A percentile compares a stretch with the other conserved stretches of the same genome.
Conservation (phyloP, 2,797 vertebrate species). For the Parauchenoglanis punctatus region DNA sequence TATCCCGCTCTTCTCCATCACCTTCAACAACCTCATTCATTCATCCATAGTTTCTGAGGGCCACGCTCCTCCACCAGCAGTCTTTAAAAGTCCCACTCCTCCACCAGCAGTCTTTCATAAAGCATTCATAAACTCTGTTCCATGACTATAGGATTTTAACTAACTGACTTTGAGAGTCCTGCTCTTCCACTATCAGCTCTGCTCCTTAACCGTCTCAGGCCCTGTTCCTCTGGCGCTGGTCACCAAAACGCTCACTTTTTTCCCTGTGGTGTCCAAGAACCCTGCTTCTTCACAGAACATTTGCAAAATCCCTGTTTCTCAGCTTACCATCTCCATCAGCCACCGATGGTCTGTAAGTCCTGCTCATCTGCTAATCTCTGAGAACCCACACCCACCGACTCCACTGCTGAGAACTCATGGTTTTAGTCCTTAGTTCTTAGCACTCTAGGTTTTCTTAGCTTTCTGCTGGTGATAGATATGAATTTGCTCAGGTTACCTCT, state of each 20-base stretch:
- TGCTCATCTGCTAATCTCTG: background rate
- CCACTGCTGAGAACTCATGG: background rate
- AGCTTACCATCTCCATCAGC: background rate
- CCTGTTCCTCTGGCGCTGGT: background rate
- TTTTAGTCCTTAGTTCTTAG: background rate
- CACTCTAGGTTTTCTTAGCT: background rate
- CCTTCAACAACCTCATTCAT: background rate
- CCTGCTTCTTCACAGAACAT: background rate
- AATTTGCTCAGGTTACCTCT: background rate
- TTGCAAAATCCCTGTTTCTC: background rate
- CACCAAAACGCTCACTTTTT: background rate
- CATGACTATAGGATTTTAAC: background rate
- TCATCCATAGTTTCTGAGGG: background rate
- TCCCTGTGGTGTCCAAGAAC: background rate
- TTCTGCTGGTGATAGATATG: background rate
- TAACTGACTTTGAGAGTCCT: background rate
- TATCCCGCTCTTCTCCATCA: background rate
- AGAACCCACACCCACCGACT: background rate
- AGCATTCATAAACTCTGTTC: background rate
- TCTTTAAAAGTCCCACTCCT: too few species aligned
- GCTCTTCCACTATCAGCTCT: background rate
- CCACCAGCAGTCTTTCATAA: background rate
- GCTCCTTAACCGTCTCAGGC: background rate
- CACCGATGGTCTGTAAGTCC: background rate
- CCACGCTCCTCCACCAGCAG: background rate